Base-by-base conservation (phyloP, 2,113 vertebrate species). In the Scytalopus superciliaris region DNA sequence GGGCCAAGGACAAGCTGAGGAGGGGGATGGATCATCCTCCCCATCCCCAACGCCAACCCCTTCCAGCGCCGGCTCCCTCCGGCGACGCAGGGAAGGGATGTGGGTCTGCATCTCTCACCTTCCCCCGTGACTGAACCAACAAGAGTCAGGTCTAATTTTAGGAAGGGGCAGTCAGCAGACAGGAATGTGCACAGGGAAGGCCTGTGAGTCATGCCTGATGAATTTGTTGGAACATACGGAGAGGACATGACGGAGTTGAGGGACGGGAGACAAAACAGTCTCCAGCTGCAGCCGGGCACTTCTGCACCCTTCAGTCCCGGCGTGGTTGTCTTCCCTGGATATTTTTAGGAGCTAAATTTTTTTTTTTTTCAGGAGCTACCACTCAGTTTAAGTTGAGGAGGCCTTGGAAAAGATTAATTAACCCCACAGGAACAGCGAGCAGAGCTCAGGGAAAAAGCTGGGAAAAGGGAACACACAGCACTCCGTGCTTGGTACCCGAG, bases 201-300 rank as follows among this genome's bases (percentile, higher is more conserved):
- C 90, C 94, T 75, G 79, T 96, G 96, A 97, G 93, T 96, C 94
- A 96, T 37, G 92, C 24, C 93, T 96, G 88, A 56, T 78, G 93
- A 42, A 97, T 96, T 77, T 81, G 77, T 94, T 90, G 55, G 94
- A 94, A 64, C 85, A 81, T 22, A 60, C 12, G 4, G 96, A 94
- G 96, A 93, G 94, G 93, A 56, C 80, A 88, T 64, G 88, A 86
- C 16, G 33, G 96, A 75, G 66, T 40, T 27, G 90, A 88, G 90
- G 80, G 93, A 75, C 15, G 64, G 94, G 90, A 95, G 90, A 93
- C 96, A 92, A 90, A 95, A 74, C 93, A 94, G 45, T 59, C 92
- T 76, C 94, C 93, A 91, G 95, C 91, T 90, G 94, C 95, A 97
- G 94, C 60, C 82, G 2, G 70, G 79, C 89, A 19, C 90, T 77